Base-by-base conservation (phyloP, 1,140 invertebrate species). In the Drepana arcuata region DNA sequence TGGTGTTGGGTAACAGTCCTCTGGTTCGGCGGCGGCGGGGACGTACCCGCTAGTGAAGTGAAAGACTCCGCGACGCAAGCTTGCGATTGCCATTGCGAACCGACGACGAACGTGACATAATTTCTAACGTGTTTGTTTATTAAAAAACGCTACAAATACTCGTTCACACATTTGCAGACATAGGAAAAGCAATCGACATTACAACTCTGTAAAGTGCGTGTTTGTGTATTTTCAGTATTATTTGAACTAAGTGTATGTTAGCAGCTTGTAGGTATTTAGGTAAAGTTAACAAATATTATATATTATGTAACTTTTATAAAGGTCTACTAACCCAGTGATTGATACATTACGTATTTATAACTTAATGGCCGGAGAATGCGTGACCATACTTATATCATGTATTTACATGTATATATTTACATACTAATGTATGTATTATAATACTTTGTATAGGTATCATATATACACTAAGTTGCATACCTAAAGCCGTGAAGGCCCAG, bases 1-100 rank as follows among this genome's bases (percentile, higher is more conserved):
- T 16, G 37, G 11, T 47, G 44, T 47, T 47, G 44, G 29, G 44
- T 47, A 47, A 47, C 30, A 37, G 33, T 37, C 37, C 27, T 26
- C 31, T 30, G 28, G 29, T 32, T 18, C 27, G 23, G 16, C 16
- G 25, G 14, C 24, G 16, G 18, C n/a, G 12, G 2, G 34, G 34
- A 2, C 7, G n/a, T 6, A 21, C 5, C 12, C 13, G 16, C 24
- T 31, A 47, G 38, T 47, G 7, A 33, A 31, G 21, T 37, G 37
- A 12, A 41, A 23, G 44, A 31, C 24, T 6, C 14, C 2, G 18
- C 14, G 16, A 26, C 16, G 11, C 32, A 37, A 21, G 32, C 36
- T 36, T 32, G 24, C n/a, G 9, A 13, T 9, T 21, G 29, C 30
- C 28, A 16, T 32, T 34, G 14, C 38, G 16, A 18, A 9, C 7